Base-by-base conservation (phyloP, 2,797 vertebrate genomes). In the Cyclopterus lumpus region DNA sequence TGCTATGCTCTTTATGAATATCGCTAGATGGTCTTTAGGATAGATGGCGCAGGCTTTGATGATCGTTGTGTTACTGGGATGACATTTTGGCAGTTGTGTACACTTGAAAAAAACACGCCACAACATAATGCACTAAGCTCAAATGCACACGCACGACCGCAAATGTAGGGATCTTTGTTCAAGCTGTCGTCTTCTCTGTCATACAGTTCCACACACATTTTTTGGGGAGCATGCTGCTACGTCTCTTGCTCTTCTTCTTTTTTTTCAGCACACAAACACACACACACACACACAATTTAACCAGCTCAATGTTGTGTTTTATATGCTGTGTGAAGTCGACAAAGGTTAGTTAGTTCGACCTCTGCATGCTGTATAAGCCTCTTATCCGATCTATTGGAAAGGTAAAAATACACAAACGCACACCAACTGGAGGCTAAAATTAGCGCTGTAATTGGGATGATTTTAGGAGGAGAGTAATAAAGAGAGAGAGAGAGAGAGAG, bases 1-100 rank as follows among this genome's bases (percentile, higher is more conserved):
- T 91, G 83, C 81, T 90, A 94, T 94, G 93, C 93, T 93, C 93
- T 95, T 94, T 94, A 94, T 93, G 91, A 93, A 93, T 91, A 91
- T 92, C 92, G 89, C 80, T 88, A 77, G 92, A 92, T 93, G 91
- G 90, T 92, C 93, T 92, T 93, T 91, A 91, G 91, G 91, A 93
- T 92, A 86, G 91, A 90, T 76, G 83, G 83, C 20, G 28, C 77
- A 18, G 84, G 86, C 92, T 93, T 92, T 93, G 92, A 93, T 93
- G 91, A 91, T 86, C 69, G 80, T 63, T 86, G 88, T 87, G 90
- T 92, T 91, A 82, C 77, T 61, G 80, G 62, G 85, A 82, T 91
- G 91, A 92, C 90, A 89, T 93, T 92, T 92, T 92, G 90, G 83
- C 91, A 91, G 86, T 89, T 90, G 89, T 88, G 89, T 89, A 87